These are phyloP conservation scores for Corydoras sp. DNA, from an alignment of 2,113 vertebrate species.

Conservation along the genomic window DNA sequence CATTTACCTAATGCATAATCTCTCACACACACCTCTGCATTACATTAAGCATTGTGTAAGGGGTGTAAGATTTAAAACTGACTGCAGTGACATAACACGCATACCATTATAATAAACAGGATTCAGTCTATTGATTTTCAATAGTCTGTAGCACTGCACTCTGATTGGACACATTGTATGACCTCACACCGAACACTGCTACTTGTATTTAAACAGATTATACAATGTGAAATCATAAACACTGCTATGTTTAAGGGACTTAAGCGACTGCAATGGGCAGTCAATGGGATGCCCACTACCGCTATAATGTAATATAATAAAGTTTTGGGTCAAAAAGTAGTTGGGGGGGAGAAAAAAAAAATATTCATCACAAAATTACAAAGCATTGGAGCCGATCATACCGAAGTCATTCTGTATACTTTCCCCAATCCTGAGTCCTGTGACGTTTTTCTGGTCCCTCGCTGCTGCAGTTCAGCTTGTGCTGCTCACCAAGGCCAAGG, in stretches of 20 bases:
- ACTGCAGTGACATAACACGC: slow-evolving; percentile 34
- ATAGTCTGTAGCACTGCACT: slow-evolving; percentile 33
- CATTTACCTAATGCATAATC: neutral
- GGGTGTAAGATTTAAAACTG: slow-evolving; percentile 43
- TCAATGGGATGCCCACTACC: neutral
- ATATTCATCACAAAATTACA: slow-evolving; percentile 87
- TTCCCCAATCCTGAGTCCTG: slow-evolving; percentile 97
- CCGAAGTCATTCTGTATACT: slow-evolving; percentile 99
- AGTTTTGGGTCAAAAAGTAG: slow-evolving; percentile 58
- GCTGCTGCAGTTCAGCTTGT: slow-evolving; percentile 99
- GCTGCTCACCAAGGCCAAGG: slow-evolving; percentile 99
- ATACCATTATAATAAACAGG: slow-evolving; percentile 26
- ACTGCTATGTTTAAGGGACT: slow-evolving; percentile 20
- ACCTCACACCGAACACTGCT: neutral
- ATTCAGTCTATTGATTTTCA: slow-evolving; percentile 7
- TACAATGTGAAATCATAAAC: slow-evolving; percentile 17
- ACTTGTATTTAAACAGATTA: neutral
- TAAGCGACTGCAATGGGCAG: slow-evolving; percentile 20
- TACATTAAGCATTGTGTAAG: slow-evolving; percentile 7
- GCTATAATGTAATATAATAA: neutral
- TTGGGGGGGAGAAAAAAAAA: neutral
- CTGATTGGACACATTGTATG: slow-evolving; percentile 18
- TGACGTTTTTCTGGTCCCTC: slow-evolving; percentile 99
- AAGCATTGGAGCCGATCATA: slow-evolving; percentile 96
- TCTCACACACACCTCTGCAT: neutral